Base-by-base conservation (phyloP, 2,888 invertebrate genomes). In the Drosophila percnosoma region DNA sequence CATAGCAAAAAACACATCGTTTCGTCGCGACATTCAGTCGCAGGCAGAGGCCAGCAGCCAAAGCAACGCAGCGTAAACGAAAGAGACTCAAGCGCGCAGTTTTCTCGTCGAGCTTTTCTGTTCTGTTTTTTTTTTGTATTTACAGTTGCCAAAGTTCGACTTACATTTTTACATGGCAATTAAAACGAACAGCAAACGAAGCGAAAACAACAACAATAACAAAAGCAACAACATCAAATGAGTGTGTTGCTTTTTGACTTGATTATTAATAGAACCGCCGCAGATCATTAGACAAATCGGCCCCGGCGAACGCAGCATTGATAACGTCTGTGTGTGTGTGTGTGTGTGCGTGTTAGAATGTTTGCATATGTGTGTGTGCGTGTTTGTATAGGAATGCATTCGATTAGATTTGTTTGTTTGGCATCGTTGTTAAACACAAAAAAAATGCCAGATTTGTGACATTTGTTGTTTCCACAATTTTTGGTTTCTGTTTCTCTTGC, bases 41-140 rank as follows among this genome's bases (percentile, higher is more conserved):
- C 70, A 85, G 80, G 86, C 83, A 88, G 89, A 80, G 81, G 78
- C 78, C 81, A 81, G 78, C 79, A 79, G 79, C 61, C 78, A 73
- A 67, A 82, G 73, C 82, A 79, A 78, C 82, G 73, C 61, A 80
- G 54, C 51, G 34, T n/a, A 45, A 58, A 55, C 55, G 36, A 38
- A 64, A 60, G 82, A 65, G 65, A 66, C 70, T 40, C 57, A 58
- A 24, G 11, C 71, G 80, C 68, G 80, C 59, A 70, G 42, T 68
- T 61, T 66, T 78, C 53, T 57, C 42, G 40, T 40, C 40, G 36
- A 63, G 66, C 55, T 77, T 65, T 71, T 66, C 59, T 36, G 54
- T 36, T 49, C 49, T 54, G 10, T 53, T 36, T 11, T 36, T 36
- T 24, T 31, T 21, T 52, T 62, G 60, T 51, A 40, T 75, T 70